Evolutionary conservation across 2,888 invertebrate species (phyloP).

Genomic region (Lobophora halterata): DNA sequence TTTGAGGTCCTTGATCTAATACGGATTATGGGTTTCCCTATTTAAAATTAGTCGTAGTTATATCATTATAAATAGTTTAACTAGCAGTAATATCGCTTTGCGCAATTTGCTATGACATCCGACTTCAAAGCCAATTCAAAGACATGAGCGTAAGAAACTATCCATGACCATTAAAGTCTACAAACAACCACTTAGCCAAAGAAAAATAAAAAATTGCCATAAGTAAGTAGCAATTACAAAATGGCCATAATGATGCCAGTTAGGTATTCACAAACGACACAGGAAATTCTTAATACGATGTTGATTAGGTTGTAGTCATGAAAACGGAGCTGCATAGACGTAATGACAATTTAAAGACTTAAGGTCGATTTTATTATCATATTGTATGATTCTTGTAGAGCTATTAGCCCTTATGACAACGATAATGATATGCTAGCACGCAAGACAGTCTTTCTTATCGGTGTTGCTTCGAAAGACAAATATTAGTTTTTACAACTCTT

Average conservation of each 20-base stretch:
- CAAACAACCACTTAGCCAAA: conserved; percentile 36
- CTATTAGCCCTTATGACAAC: conserved; percentile 80
- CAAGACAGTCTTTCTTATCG: conserved; percentile 66
- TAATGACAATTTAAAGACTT: conserved; percentile 81
- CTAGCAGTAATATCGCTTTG: conserved; percentile 10
- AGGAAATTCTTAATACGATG: conserved; percentile 77
- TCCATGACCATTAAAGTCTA: conserved; percentile 23
- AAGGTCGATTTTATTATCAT: conserved; percentile 79
- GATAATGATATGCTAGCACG: conserved; percentile 71
- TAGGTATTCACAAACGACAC: conserved; percentile 76
- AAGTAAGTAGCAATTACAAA: conserved; percentile 74
- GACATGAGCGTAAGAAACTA: conserved; percentile 14
- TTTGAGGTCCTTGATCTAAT: no score
- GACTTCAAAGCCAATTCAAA: conserved; percentile 12
- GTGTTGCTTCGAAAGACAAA: conserved; percentile 36
- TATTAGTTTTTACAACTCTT: conserved; percentile 34
- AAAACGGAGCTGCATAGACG: conserved; percentile 50
- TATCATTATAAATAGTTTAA: no score
- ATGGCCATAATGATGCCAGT: conserved; percentile 59
- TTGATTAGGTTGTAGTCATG: conserved; percentile 70
- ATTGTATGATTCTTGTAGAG: conserved; percentile 76
- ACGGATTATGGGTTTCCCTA: no score
- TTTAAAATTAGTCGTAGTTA: no score
- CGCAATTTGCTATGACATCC: conserved; percentile 11
- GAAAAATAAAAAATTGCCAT: conserved; percentile 57